Conservation (phyloP, 2,888 invertebrate species). For the Dilophus febrilis region DNA sequence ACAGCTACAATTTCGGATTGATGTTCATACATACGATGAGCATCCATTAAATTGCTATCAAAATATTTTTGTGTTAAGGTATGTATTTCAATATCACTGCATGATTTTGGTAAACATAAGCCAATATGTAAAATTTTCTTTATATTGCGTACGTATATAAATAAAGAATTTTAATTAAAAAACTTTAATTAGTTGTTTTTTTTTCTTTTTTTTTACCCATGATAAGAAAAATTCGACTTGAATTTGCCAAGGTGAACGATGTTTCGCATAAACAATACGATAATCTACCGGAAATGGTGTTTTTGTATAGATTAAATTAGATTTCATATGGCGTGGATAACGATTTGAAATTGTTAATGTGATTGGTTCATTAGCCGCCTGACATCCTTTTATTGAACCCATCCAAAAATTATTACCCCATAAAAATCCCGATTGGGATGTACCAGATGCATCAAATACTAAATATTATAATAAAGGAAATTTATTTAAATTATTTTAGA, state of each 20-base stretch:
- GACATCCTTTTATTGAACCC: conserved; percentile 35
- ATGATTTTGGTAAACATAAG: conserved; percentile 34
- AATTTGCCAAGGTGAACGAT: conserved; percentile 30
- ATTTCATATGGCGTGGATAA: conserved; percentile 26
- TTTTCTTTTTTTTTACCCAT: too few species aligned
- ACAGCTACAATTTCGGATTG: conserved; percentile 25
- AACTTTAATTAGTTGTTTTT: too few species aligned
- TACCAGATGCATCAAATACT: conserved; percentile 41
- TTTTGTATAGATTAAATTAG: conserved; percentile 22
- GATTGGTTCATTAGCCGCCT: conserved; percentile 25
- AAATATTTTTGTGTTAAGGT: conserved; percentile 23
- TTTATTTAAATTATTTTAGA: too few species aligned
- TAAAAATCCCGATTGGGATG: conserved; percentile 35
- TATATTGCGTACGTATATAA: too few species aligned
- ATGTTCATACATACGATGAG: conserved; percentile 24
- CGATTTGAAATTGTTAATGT: conserved; percentile 25
- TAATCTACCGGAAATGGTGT: conserved; percentile 30
- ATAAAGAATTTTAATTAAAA: conserved; percentile 7
- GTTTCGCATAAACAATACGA: conserved; percentile 26
- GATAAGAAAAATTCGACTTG: conserved; percentile 27
- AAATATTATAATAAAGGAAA: too few species aligned
- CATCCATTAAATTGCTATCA: conserved; percentile 18
- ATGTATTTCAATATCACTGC: conserved; percentile 25
- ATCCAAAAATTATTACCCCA: conserved; percentile 44
- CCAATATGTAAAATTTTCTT: conserved; percentile 36